phyloP scores from a whole-genome alignment of 2,113 vertebrate genomes.

The Silurus meridionalis region DNA sequence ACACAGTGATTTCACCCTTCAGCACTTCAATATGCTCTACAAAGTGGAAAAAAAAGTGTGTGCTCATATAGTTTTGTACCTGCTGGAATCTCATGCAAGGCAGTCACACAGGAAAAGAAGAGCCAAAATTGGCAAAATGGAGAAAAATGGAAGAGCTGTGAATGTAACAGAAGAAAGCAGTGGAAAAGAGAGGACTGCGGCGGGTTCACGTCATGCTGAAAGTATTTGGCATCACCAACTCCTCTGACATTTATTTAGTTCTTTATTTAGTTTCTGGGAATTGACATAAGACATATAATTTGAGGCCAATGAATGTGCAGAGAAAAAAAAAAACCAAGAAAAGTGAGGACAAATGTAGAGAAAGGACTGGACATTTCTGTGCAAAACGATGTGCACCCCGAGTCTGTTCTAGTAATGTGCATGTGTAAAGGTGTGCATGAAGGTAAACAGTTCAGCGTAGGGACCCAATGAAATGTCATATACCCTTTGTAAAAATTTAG shows the following conservation, averaged over 20 bases:
- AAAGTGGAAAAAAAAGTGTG: conserved; percentile 24
- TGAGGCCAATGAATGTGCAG: conserved; percentile 66
- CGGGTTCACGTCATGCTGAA: conserved; percentile 82
- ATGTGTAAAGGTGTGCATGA: background rate
- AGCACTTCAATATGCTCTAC: background rate
- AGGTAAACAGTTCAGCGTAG: conserved; percentile 15
- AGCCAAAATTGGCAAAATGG: background rate
- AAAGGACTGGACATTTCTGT: conserved; percentile 35
- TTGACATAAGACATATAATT: conserved; percentile 77
- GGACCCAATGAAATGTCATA: conserved; percentile 19
- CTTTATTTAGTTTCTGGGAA: conserved; percentile 61
- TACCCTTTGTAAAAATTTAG: conserved; percentile 27
- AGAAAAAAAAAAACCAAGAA: conserved; percentile 41
- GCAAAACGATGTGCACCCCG: background rate
- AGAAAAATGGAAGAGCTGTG: background rate
- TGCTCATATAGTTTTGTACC: conserved; percentile 2
- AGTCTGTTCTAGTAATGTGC: background rate
- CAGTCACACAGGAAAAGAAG: background rate
- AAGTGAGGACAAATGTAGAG: conserved; percentile 42
- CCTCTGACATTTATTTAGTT: conserved; percentile 67
- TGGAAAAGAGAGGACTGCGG: conserved; percentile 73
- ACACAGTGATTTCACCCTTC: conserved; percentile 5
- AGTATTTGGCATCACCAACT: conserved; percentile 76
- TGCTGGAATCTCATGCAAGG: conserved; percentile 14
- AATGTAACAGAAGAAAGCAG: conserved; percentile 20